These are phyloP conservation scores for Petroica traversi DNA, from an alignment of 2,113 vertebrate genomes.

Conservation along the genomic window DNA sequence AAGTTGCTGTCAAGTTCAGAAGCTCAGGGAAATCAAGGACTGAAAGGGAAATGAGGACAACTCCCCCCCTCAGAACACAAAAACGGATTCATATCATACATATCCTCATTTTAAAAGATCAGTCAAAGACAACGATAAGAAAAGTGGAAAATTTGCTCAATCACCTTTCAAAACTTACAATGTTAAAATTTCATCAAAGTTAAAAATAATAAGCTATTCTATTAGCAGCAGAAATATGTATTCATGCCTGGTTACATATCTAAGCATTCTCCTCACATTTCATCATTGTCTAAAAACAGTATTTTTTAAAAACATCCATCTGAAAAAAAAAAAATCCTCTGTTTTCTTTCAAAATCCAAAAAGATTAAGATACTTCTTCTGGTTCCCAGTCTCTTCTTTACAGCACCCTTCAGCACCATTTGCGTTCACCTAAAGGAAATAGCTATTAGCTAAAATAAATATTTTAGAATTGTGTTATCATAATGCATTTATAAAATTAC, in stretches of 20 bases:
- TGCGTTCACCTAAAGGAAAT: not conserved
- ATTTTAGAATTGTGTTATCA: conserved; percentile 3
- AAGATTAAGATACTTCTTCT: not conserved
- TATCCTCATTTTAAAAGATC: not conserved
- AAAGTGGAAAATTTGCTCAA: not conserved
- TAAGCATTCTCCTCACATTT: not conserved
- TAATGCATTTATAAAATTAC: not conserved
- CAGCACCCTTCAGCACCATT: not conserved
- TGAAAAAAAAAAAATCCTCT: not conserved
- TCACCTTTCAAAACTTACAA: not conserved
- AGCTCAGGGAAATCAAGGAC: not conserved
- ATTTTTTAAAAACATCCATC: not conserved
- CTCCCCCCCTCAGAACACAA: not conserved
- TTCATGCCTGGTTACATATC: not conserved
- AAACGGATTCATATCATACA: not conserved
- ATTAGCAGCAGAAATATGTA: not conserved
- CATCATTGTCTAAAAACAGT: not conserved
- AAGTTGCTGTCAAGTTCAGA: not conserved
- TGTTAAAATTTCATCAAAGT: not conserved
- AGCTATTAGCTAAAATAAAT: conserved; percentile 30
- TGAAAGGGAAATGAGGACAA: not conserved
- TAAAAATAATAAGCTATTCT: not conserved
- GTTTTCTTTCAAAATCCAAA: not conserved
- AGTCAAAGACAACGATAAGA: not conserved
- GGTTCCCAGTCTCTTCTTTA: not conserved